Base-by-base conservation (phyloP, 1,140 invertebrate genomes). In the Bicyclus anynana region DNA sequence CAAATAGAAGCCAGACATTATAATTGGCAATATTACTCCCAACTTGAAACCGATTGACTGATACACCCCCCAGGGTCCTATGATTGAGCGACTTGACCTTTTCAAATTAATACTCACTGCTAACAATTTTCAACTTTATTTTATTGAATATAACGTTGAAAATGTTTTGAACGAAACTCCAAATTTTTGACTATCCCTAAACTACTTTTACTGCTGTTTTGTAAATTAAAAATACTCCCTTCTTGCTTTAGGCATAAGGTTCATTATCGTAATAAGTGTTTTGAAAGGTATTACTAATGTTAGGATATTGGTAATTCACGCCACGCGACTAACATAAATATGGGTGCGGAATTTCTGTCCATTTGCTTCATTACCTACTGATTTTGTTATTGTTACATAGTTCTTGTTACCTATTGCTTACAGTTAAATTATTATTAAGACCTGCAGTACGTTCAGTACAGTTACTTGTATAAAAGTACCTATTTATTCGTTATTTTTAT, bases 251-350 rank as follows among this genome's bases (percentile, higher is more conserved):
- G 13, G 1, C 1, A 12, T 52, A 55, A 48, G 23, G 56, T 59
- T 51, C 47, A 55, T 17, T 37, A 40, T 53, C 44, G 5, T n/a
- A 23, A 33, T 51, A 5, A 13, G 14, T 20, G 4, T 38, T 17
- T 12, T 14, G 20, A 20, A 17, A 14, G 33, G n/a, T 12, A 38
- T 26, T 56, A 37, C 4, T 33, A 33, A 12, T 33, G 29, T 33
- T 33, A 58, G 62, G 62, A 59, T 55, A 64, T 64, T 55, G 50
- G 53, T 54, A 55, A 48, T 64, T 64, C 52, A 56, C 33, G 62
- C 46, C 62, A 64, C 57, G 62, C 52, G 62, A 59, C 57, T 33
- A 52, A 64, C 50, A 33, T 59, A 62, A 62, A 59, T 60, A 60
- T 46, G 53, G 59, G 53, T 53, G 49, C 38, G 53, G 50, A 46